phyloP scores from a whole-genome alignment of 2,888 invertebrate genomes.

The Scelioninae gen. 1 region DNA sequence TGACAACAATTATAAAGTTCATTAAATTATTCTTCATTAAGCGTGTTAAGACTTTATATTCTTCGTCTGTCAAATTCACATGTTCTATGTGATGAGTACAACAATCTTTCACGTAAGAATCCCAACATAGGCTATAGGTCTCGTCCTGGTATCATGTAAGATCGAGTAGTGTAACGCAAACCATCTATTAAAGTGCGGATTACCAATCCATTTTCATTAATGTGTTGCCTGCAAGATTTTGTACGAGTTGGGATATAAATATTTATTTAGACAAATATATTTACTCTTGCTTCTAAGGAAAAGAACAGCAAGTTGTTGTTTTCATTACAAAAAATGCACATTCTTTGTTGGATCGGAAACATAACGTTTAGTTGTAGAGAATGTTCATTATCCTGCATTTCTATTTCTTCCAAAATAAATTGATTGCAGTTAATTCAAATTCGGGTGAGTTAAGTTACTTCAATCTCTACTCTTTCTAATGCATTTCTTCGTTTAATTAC shows the following conservation, averaged over 20 bases:
- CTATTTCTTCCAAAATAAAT: slow-evolving; percentile 8
- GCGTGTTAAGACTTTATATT: slow-evolving; percentile 40
- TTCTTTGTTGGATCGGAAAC: slow-evolving; percentile 17
- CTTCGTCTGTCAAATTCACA: slow-evolving; percentile 43
- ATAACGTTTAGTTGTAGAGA: slow-evolving; percentile 10
- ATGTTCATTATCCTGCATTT: slow-evolving; percentile 14
- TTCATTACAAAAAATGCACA: slow-evolving; percentile 22
- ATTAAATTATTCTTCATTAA: slow-evolving; percentile 61
- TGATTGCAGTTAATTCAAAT: slow-evolving; percentile 14
- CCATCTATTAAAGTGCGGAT: neutral
- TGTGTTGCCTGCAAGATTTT: slow-evolving; percentile 23
- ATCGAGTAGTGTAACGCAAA: slow-evolving; percentile 6
- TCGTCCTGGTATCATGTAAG: slow-evolving; percentile 10
- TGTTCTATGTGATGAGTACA: slow-evolving; percentile 13
- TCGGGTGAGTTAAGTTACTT: slow-evolving; percentile 3
- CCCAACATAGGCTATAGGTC: slow-evolving; percentile 6
- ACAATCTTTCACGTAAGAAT: neutral
- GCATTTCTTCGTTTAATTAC: slow-evolving; percentile 8
- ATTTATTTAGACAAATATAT: slow-evolving; percentile 28
- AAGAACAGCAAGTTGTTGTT: slow-evolving; percentile 11
- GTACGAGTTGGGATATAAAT: slow-evolving; percentile 21
- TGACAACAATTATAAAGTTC: slow-evolving; percentile 61
- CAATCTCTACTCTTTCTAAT: slow-evolving; percentile 7
- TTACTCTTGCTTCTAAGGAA: slow-evolving; percentile 16
- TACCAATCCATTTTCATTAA: neutral